These are phyloP conservation scores for Python bivittatus DNA, from an alignment of 2,113 vertebrate genomes.

Conservation along the genomic window DNA sequence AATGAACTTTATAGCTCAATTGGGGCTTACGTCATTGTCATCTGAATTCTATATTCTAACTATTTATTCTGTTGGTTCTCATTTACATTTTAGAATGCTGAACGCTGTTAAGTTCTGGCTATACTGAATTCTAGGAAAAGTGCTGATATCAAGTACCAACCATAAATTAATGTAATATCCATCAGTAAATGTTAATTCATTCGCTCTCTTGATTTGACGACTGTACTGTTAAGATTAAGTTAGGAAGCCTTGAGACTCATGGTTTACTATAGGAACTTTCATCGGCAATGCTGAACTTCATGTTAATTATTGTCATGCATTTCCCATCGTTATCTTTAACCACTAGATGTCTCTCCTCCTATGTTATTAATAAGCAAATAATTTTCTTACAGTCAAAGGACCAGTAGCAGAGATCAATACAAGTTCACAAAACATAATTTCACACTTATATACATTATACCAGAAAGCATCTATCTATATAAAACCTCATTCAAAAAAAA, in stretches of 20 bases:
- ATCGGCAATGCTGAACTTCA: background rate
- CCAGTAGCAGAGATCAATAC: background rate
- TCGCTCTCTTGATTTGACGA: background rate
- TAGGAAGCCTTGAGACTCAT: background rate
- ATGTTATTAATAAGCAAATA: constrained; percentile 24
- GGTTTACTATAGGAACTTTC: background rate
- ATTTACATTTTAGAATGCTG: background rate
- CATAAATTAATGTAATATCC: background rate
- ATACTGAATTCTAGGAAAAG: background rate
- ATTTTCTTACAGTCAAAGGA: background rate
- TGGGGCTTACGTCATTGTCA: background rate
- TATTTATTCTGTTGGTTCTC: background rate
- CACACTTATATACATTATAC: background rate
- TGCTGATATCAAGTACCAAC: background rate
- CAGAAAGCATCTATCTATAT: background rate
- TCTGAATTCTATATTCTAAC: background rate
- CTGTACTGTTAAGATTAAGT: background rate
- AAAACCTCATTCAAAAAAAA: background rate
- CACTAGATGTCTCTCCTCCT: constrained; percentile 46
- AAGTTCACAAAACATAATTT: background rate
- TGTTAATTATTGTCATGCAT: background rate
- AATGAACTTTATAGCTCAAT: background rate
- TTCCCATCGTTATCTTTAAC: constrained; percentile 30
- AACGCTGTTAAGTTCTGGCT: background rate
- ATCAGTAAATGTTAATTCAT: background rate